Evolutionary conservation across 2,113 vertebrate genomes (phyloP), one percentile per base, ranked within the genome.

Genomic region (Trogon surrucura): DNA sequence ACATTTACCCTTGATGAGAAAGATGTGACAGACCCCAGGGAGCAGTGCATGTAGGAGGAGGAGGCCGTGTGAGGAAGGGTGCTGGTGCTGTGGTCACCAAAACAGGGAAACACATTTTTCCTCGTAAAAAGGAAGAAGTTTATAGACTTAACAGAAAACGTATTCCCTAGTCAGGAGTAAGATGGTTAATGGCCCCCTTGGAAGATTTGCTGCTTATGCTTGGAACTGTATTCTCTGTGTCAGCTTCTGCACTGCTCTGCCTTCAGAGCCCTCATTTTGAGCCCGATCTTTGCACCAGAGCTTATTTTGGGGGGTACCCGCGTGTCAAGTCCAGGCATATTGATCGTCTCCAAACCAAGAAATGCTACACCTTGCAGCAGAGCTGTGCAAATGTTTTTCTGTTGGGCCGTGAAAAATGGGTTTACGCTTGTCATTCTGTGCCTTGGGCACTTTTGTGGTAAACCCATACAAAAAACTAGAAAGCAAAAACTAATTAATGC

Each of bases 61-160:
- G 48, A 84, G 74, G 21, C 61, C 80, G 60, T 38, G 54, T 6
- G 3, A 85, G 56, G 14, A 66, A n/a, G 15, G 15, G 2, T 79
- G 53, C 70, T 82, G 64, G 11, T 78, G 60, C 51, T 95, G 65
- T 71, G 89, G 78, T 74, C 80, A 44, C 77, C 70, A 16, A 74
- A 96, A 95, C 44, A 78, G 65, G 64, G 96, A 96, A 95, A 81
- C 78, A 81, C 4, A 9, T 67, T 81, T 91, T 95, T 81, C 70
- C 53, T 10, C 0, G 0, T 92, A 54, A 95, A 84, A 93, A 84
- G 67, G 93, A 95, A 95, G 73, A 61, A 50, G 34, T 80, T 88
- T 45, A 29, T 45, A 80, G 54, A 19, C 26, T 12, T 86, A 45
- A 27, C 20, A n/a, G 60, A 78, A 73, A 30, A 8, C 5, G 0